Base-by-base conservation (phyloP, 1,140 invertebrate genomes). In the Dermatophagoides farinae region DNA sequence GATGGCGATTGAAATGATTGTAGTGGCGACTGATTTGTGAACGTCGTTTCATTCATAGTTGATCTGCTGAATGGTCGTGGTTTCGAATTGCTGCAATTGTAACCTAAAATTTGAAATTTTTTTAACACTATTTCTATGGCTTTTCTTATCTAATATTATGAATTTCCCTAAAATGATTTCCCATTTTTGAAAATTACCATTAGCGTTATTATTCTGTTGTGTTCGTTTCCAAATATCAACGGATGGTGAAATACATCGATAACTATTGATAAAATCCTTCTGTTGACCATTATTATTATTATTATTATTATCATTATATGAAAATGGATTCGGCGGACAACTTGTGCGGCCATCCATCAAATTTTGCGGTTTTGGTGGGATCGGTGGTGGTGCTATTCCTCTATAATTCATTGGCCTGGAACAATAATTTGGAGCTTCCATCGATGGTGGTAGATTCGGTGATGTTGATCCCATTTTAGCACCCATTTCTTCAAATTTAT, bases 401-500 rank as follows among this genome's bases (percentile, higher is more conserved):
- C 12, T 11, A 39, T 20, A 47, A 11, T 16, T 16, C 18, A 40
- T 14, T 20, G 5, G 41, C 1, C 11, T 31, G 1, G 41, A 57
- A 22, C 38, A 2, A 16, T 18, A 20, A 39, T 44, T 12, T 18
- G 4, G 18, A 2, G 25, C 4, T 4, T 1, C 1, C 12, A 4
- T 37, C 11, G 52, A 54, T 12, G 22, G 1, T 50, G 16, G 10
- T 16, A 23, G 18, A n/a, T 20, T 60, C 31, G 58, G 20, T 12
- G 14, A 12, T 14, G 31, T 12, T 4, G 23, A 25, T 16, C 14
- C 25, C n/a, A 44, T 60, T 37, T 60, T 44, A 1, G 14, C 44
- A 16, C 22, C 23, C 9, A 60, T 49, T 49, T 31, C 41, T 43
- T 60, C 58, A 49, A 60, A 60, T 44, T 50, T 49, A 22, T 49